Base-by-base conservation (phyloP, 2,888 invertebrate species). In the Platerodrilus igneus region DNA sequence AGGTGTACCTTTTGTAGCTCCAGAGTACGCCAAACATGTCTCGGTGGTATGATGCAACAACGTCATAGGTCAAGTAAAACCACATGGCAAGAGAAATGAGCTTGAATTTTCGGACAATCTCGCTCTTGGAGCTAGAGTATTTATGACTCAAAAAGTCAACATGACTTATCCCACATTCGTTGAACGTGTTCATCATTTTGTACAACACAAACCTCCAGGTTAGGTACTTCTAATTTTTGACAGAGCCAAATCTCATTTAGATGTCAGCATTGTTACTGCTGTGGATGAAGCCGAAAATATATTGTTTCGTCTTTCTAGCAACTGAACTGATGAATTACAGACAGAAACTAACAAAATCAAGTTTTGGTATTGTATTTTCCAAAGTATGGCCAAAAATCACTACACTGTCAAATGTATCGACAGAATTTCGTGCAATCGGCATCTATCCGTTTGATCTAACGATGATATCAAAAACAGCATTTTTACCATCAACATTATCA, bases 261-360 rank as follows among this genome's bases (percentile, higher is more conserved):
- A 60, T 41, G 40, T 45, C n/a, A n/a, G n/a, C n/a, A 48, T 63
- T 47, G 61, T 60, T 47, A 63, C 60, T 42, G 31, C 55, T 3
- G 56, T 60, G 9, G 60, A 58, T 45, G 37, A 52, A 25, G 46
- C 55, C n/a, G n/a, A n/a, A 4, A 60, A 56, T 50, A 60, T 62
- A 46, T 39, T 53, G 34, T n/a, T n/a, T n/a, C n/a, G n/a, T n/a
- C n/a, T n/a, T n/a, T n/a, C n/a, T n/a, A n/a, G n/a, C n/a, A n/a
- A n/a, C n/a, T n/a, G n/a, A n/a, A n/a, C n/a, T n/a, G n/a, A n/a
- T n/a, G n/a, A n/a, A n/a, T n/a, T n/a, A n/a, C n/a, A 7, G 19
- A 6, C 5, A 7, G 7, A 19, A 5, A 5, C 5, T 19, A 5
- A 19, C 5, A 5, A 19, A 19, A 19, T 19, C 7, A 6, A 19